These are phyloP conservation scores for Protobothrops flavoviridis DNA, from an alignment of 2,113 vertebrate genomes.

Conservation along the genomic window DNA sequence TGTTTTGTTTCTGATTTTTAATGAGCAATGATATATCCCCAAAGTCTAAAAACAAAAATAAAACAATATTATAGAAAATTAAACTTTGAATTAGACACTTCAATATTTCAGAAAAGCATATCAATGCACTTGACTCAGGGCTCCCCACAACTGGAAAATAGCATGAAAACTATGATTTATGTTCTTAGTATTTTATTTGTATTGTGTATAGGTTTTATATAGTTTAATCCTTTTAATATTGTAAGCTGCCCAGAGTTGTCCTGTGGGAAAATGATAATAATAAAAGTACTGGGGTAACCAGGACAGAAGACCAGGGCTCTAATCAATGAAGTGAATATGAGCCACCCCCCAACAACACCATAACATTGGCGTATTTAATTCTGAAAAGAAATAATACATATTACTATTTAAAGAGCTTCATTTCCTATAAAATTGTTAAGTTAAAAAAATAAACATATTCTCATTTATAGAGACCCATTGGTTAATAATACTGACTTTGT, in stretches of 20 bases:
- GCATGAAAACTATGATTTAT: not conserved
- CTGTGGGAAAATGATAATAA: too few species aligned
- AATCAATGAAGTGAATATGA: not conserved
- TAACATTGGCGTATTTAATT: not conserved
- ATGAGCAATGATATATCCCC: not conserved
- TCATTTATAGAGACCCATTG: not conserved
- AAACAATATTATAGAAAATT: not conserved
- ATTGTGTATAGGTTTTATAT: too few species aligned
- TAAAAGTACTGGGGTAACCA: not conserved
- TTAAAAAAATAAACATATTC: not conserved
- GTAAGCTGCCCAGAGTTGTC: too few species aligned
- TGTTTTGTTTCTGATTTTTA: not conserved
- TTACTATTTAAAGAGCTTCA: not conserved
- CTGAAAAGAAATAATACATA: not conserved
- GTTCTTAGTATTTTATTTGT: too few species aligned
- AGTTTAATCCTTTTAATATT: too few species aligned
- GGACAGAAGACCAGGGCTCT: not conserved
- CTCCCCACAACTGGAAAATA: too few species aligned
- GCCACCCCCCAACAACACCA: not conserved
- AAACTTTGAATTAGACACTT: not conserved
- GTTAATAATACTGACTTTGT: not conserved
- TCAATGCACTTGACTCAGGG: too few species aligned
- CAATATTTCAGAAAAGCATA: not conserved
- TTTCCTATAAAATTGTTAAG: not conserved
- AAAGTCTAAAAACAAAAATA: not conserved